These are phyloP conservation scores for Mormyrops boulengeri DNA, from an alignment of 2,797 vertebrate genomes.

Conservation along the genomic window DNA sequence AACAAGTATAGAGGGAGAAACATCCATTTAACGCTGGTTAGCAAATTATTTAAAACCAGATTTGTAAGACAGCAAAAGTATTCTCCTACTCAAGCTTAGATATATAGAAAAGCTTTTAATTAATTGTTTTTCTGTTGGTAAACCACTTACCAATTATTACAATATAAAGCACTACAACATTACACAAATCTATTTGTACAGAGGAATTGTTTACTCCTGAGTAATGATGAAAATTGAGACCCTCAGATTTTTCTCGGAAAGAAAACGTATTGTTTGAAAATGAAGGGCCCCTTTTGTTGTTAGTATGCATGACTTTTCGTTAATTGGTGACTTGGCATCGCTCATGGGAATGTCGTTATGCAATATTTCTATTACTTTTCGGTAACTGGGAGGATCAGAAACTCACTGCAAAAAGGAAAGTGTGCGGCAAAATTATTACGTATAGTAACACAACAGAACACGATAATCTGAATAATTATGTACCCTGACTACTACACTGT, in stretches of 20 bases:
- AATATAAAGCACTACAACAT: not conserved
- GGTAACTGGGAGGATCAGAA: not conserved
- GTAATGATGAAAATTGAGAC: not conserved
- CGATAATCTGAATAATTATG: not conserved
- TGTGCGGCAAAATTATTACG: not conserved
- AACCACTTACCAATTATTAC: not conserved
- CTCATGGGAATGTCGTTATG: constrained; percentile 26
- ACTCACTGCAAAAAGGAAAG: not conserved
- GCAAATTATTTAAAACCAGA: not conserved
- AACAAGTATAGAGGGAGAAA: not conserved
- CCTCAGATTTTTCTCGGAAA: not conserved
- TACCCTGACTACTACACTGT: not conserved
- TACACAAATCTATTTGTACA: not conserved
- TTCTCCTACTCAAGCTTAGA: not conserved
- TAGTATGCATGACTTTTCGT: constrained; percentile 34
- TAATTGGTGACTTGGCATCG: constrained; percentile 51
- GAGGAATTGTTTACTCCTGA: not conserved
- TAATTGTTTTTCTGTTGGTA: not conserved
- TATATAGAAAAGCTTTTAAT: not conserved
- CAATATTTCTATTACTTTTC: constrained; percentile 6
- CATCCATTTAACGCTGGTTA: not conserved
- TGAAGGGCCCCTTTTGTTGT: constrained; percentile 50
- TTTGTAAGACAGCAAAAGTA: not conserved
- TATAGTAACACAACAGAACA: not conserved
- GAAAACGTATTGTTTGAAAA: constrained; percentile 15